phyloP scores from a whole-genome alignment of 2,797 vertebrate genomes.

The Pseudotriccus pelzelni region DNA sequence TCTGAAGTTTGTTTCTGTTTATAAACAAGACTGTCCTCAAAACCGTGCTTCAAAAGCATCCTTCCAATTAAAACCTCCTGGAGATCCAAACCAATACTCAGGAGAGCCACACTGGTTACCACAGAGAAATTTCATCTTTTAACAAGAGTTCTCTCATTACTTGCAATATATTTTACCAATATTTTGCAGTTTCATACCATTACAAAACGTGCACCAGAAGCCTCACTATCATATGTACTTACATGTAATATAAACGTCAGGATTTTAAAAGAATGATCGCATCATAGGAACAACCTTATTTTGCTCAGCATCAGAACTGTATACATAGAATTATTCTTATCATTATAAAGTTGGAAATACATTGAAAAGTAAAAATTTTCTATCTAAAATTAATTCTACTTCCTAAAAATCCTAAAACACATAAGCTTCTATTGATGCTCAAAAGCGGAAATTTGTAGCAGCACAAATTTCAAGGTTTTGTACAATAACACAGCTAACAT shows the following conservation, averaged over 20 bases:
- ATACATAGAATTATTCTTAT: not conserved
- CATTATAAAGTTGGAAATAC: not conserved
- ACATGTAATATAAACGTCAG: not conserved
- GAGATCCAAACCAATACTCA: not conserved
- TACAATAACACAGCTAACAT: not conserved
- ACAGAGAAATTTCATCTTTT: not conserved
- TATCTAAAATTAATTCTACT: not conserved
- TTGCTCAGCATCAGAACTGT: not conserved
- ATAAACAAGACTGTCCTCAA: not conserved
- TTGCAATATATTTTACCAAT: conserved; percentile 32
- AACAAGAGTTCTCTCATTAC: not conserved
- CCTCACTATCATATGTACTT: not conserved
- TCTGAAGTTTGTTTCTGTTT: not conserved
- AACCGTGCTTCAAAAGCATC: not conserved
- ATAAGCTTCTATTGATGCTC: not conserved
- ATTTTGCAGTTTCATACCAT: conserved; percentile 21
- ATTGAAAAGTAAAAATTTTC: not conserved
- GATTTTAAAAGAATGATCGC: not conserved
- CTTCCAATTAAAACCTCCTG: not conserved
- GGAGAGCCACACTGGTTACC: not conserved
- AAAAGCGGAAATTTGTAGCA: not conserved
- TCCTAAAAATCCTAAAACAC: not conserved
- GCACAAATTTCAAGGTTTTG: not conserved
- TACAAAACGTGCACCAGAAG: not conserved
- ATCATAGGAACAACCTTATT: not conserved